These are phyloP conservation scores for Liopterus haemorrhoidalis DNA, from an alignment of 2,888 invertebrate genomes.

Conservation along the genomic window DNA sequence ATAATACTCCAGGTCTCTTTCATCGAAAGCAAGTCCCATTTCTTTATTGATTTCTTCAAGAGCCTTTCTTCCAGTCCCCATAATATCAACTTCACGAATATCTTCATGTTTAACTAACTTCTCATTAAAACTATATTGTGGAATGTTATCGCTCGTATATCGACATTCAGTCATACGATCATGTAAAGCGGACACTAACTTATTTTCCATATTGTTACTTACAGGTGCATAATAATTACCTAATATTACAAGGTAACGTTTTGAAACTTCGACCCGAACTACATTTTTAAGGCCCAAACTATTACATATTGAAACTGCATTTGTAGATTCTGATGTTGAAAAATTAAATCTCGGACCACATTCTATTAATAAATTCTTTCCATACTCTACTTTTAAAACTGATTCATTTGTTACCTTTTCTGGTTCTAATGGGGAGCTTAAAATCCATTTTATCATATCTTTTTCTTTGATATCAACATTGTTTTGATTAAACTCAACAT, in stretches of 20 bases:
- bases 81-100: slow-evolving; percentile 80
- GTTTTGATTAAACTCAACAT: slow-evolving; percentile 59
- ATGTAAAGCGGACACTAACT: slow-evolving; percentile 60
- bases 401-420: slow-evolving; percentile 53
- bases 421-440: slow-evolving; percentile 64
- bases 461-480: slow-evolving; percentile 56
- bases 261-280: slow-evolving; percentile 74
- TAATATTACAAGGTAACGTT: slow-evolving; percentile 64
- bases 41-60: slow-evolving; percentile 62
- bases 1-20: slow-evolving; percentile 88
- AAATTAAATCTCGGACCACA: slow-evolving; percentile 92
- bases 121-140: slow-evolving; percentile 62
- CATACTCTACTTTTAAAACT: slow-evolving; percentile 44
- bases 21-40: slow-evolving; percentile 81
- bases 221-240: slow-evolving; percentile 40
- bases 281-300: slow-evolving; percentile 73
- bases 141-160: slow-evolving; percentile 63
- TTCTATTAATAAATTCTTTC: slow-evolving; percentile 61
- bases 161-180: slow-evolving; percentile 92
- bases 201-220: slow-evolving; percentile 43
- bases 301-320: slow-evolving; percentile 89
- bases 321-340: slow-evolving; percentile 92
- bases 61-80: slow-evolving; percentile 68
- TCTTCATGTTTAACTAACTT: slow-evolving; percentile 59
- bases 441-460: slow-evolving; percentile 68